Evolutionary conservation across 1,140 invertebrate genomes (phyloP).

Genomic region (Ostrea edulis): DNA sequence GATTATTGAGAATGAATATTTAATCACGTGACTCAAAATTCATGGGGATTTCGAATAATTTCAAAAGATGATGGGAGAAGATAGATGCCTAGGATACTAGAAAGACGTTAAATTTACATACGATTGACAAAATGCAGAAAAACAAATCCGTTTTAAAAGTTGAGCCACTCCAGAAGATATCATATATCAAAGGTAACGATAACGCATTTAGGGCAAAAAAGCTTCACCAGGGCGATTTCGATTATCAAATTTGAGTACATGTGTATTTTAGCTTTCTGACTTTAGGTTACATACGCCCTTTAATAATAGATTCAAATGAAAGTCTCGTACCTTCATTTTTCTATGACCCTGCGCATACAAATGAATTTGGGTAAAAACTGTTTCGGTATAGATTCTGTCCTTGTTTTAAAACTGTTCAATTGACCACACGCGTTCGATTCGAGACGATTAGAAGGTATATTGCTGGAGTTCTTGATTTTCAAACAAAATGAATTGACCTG

Average conservation of each 20-base stretch:
- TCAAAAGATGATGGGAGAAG: neutral
- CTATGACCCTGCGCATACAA: neutral
- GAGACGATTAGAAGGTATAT: neutral
- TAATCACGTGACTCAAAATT: neutral
- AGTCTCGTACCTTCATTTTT: too few species aligned
- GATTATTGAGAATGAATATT: neutral
- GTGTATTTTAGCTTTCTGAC: neutral
- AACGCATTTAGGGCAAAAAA: conserved; percentile 2
- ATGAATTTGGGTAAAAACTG: too few species aligned
- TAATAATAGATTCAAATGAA: neutral
- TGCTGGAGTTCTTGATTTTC: neutral
- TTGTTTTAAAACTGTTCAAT: too few species aligned
- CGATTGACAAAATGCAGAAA: neutral
- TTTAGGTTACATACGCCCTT: neutral
- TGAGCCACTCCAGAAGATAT: neutral
- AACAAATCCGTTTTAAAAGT: neutral
- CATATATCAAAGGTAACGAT: neutral
- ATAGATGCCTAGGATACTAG: neutral
- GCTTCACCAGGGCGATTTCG: neutral
- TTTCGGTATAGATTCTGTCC: too few species aligned
- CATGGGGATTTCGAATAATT: conserved; percentile 11
- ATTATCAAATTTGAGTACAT: neutral
- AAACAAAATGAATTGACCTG: too few species aligned
- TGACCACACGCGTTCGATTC: too few species aligned
- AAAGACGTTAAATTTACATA: neutral